phyloP scores from a whole-genome alignment of 2,113 vertebrate genomes.

The Sus scrofa region DNA sequence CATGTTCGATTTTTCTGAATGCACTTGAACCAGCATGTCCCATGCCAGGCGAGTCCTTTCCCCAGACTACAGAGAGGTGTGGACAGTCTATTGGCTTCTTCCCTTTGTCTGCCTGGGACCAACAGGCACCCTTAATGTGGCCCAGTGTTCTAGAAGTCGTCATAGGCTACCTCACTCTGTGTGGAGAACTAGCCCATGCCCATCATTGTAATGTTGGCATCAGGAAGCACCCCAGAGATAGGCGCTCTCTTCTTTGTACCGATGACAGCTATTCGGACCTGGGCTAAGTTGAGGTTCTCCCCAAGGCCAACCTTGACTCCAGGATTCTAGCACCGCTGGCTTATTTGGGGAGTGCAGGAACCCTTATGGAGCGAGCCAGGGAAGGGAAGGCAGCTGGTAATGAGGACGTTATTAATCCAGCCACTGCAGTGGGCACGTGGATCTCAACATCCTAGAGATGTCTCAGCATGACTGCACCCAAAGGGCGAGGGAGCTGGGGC shows the following conservation, averaged over 20 bases:
- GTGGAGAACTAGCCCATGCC: background rate
- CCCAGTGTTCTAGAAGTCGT: background rate
- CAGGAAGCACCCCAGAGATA: background rate
- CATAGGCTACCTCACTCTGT: background rate
- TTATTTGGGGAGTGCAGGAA: constrained; percentile 17
- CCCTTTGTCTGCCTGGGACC: background rate
- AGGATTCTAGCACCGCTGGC: background rate
- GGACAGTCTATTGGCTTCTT: background rate
- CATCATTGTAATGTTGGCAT: background rate
- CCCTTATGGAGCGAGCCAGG: background rate
- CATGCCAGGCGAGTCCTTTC: background rate
- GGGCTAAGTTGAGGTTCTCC: background rate
- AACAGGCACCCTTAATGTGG: background rate
- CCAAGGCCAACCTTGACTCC: background rate
- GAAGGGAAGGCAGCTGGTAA: background rate
- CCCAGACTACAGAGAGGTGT: background rate
- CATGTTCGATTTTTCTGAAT: constrained; percentile 15
- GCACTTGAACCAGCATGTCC: background rate
- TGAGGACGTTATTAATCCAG: background rate
- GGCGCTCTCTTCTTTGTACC: background rate
- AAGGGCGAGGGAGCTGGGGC: background rate
- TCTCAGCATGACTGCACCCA: background rate
- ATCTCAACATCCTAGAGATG: background rate
- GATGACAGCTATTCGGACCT: background rate
- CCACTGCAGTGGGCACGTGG: background rate